Evolutionary conservation across 2,888 invertebrate genomes (phyloP).

Genomic region (Drosophila pegasa): DNA sequence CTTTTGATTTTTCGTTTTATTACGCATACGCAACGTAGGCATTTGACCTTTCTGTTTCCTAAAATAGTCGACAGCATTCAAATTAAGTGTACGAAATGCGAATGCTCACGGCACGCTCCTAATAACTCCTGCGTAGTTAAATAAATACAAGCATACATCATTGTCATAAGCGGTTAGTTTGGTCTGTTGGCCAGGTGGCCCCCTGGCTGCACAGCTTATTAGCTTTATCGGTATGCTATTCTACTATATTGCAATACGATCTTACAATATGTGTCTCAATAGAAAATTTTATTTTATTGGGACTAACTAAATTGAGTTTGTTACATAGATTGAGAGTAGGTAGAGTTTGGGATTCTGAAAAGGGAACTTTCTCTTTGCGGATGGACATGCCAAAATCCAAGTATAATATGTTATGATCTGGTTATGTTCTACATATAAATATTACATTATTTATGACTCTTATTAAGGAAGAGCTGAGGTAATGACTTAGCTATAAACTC

Average conservation of each 20-base stretch:
- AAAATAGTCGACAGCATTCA: slow-evolving; percentile 32
- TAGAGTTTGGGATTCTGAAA: neutral
- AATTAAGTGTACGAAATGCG: slow-evolving; percentile 48
- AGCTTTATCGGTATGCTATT: neutral
- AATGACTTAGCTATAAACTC: neutral
- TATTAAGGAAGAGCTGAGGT: neutral
- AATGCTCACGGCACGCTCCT: slow-evolving; percentile 46
- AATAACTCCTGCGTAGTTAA: slow-evolving; percentile 34
- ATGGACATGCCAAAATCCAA: too few relatives aligned
- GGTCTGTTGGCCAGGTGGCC: neutral
- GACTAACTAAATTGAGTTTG: neutral
- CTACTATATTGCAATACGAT: neutral
- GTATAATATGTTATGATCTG: neutral
- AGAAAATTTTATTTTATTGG: neutral
- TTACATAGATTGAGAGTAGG: neutral
- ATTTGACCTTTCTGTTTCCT: slow-evolving; percentile 50
- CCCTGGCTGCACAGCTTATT: neutral
- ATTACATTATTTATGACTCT: neutral
- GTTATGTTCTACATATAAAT: neutral
- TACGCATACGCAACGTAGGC: slow-evolving; percentile 46
- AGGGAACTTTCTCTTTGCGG: neutral
- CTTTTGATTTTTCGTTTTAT: slow-evolving; percentile 14
- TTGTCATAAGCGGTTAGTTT: neutral
- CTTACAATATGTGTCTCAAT: neutral
- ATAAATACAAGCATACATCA: slow-evolving; percentile 13